Base-by-base conservation (phyloP, 2,113 vertebrate species). In the Sialia sialis region DNA sequence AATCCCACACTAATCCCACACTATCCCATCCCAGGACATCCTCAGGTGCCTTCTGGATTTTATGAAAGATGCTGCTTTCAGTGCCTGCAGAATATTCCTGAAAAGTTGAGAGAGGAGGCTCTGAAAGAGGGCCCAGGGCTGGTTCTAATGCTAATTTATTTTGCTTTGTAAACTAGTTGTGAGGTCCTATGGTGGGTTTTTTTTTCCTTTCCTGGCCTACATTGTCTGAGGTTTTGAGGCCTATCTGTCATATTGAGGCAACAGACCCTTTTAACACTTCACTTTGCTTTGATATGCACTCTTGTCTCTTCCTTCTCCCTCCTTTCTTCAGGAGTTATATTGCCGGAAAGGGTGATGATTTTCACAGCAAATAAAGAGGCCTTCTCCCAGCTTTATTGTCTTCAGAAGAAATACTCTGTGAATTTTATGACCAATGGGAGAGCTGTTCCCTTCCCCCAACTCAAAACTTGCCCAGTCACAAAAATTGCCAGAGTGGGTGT, bases 201-300 rank as follows among this genome's bases (percentile, higher is more conserved):
- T 59, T 80, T 46, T 32, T 7, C 94, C 94, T 97, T 97, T 95
- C 96, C 96, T 98, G 76, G 93, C 84, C 97, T 97, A 98, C 97
- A 97, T 98, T 98, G 98, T 98, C 98, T 94, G 97, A 91, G 94
- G 83, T 96, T 97, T 97, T 97, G 97, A 97, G 97, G 96, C 97
- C 97, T 98, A 98, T 98, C 98, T 98, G 97, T 98, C 98, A 98
- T 98, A 98, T 98, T 97, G 98, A 98, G 97, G 97, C 97, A 97
- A 97, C 93, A 97, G 97, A 98, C 95, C 96, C 95, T 97, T 98
- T 98, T 97, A 98, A 98, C 98, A 98, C 98, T 97, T 98, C 94
- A 12, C 60, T 93, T 97, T 69, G 97, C 98, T 99, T 99, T 99
- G 99, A 99, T 99, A 99, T 99, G 98, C 98, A 98, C 87, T 93